Conservation (phyloP, 2,797 vertebrate genomes). For the Girardinus metallicus region DNA sequence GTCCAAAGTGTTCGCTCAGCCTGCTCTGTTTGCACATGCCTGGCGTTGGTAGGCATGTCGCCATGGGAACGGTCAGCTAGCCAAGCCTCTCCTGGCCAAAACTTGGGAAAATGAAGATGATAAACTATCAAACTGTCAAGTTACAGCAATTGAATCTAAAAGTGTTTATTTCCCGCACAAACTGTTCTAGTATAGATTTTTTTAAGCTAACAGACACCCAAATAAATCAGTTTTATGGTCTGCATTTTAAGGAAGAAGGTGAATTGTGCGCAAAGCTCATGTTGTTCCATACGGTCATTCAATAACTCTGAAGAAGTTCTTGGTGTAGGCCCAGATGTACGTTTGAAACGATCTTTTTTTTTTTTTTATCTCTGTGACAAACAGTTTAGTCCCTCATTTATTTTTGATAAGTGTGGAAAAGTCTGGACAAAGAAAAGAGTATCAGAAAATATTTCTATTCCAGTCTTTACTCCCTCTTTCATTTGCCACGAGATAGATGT, state of each 20-base stretch:
- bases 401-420: neutral
- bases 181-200: conserved; percentile 34
- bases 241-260: conserved; percentile 31
- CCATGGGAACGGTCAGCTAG: conserved; percentile 83
- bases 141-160: conserved; percentile 64
- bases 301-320: conserved; percentile 23
- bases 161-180: conserved; percentile 28
- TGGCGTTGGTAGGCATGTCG: conserved; percentile 81
- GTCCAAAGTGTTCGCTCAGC: conserved; percentile 80
- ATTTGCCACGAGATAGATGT: neutral
- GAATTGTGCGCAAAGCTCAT: conserved; percentile 11
- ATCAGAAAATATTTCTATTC: neutral
- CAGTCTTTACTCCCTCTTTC: neutral
- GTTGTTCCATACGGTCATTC: conserved; percentile 24
- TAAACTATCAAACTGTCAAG: conserved; percentile 82
- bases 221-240: conserved; percentile 28
- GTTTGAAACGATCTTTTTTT: conserved; percentile 20
- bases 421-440: neutral
- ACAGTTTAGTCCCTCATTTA: conserved; percentile 15
- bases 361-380: conserved; percentile 25
- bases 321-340: conserved; percentile 27
- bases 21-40: conserved; percentile 84
- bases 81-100: conserved; percentile 67
- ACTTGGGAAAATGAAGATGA: conserved; percentile 72
- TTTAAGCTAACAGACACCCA: conserved; percentile 10